Evolutionary conservation across 1,140 invertebrate species (phyloP).

Genomic region (Euwallacea similis): DNA sequence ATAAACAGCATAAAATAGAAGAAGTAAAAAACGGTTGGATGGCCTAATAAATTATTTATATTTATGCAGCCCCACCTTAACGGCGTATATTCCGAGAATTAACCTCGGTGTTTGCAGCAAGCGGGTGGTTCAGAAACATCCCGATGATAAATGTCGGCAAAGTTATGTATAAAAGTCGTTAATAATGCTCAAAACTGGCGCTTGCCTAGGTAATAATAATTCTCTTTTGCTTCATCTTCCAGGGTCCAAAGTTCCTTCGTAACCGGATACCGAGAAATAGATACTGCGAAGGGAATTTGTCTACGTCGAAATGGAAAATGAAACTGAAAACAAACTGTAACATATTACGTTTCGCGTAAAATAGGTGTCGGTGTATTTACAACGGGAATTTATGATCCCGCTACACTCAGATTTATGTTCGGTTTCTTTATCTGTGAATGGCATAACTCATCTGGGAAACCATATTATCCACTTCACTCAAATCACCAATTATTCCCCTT

Average conservation of each 20-base stretch:
- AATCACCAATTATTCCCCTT: too few species aligned
- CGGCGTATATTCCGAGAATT: constrained; percentile 38
- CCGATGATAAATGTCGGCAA: constrained; percentile 51
- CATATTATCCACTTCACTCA: too few species aligned
- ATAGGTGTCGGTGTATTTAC: constrained; percentile 22
- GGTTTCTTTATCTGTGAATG: not conserved
- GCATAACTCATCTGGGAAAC: too few species aligned
- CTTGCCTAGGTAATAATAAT: constrained; percentile 53
- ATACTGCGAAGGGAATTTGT: constrained; percentile 50
- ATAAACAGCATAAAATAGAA: not conserved
- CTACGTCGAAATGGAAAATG: constrained; percentile 41
- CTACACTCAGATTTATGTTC: constrained; percentile 25
- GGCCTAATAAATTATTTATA: constrained; percentile 37
- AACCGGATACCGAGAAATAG: constrained; percentile 52
- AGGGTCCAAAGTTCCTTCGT: constrained; percentile 50
- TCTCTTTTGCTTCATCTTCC: constrained; percentile 47
- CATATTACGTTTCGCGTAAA: constrained; percentile 28
- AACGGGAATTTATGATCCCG: constrained; percentile 18
- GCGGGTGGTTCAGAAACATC: constrained; percentile 34
- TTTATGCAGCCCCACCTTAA: constrained; percentile 27
- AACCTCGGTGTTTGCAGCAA: constrained; percentile 39
- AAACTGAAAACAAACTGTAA: constrained; percentile 37
- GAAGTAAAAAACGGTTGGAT: not conserved
- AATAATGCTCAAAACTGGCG: constrained; percentile 53
- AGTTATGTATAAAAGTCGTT: constrained; percentile 55